Evolutionary conservation across 2,888 invertebrate genomes (phyloP).

Genomic region (Nymphalis c-album): DNA sequence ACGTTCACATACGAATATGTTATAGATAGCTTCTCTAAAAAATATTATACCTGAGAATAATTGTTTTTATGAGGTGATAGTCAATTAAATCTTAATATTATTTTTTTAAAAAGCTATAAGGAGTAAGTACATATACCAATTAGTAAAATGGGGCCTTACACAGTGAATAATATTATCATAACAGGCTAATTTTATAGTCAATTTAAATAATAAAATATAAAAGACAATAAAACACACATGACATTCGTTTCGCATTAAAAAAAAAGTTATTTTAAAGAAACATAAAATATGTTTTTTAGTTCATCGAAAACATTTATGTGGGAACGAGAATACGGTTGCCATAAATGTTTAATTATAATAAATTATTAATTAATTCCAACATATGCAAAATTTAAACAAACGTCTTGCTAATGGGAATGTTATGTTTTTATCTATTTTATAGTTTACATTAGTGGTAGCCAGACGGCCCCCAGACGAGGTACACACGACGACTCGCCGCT

Average conservation of each 20-base stretch:
- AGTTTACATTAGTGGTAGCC: conserved; percentile 45
- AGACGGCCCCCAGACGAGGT: conserved; percentile 47
- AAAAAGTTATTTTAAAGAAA: conserved; percentile 1
- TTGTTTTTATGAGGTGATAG: no score
- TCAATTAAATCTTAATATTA: no score
- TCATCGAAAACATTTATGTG: conserved; percentile 17
- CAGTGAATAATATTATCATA: no score
- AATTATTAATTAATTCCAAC: conserved; percentile 29
- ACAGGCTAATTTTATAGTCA: not conserved
- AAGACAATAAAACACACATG: conserved; percentile 4
- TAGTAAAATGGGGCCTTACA: no score
- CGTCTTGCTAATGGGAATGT: conserved; percentile 21
- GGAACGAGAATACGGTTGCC: conserved; percentile 19
- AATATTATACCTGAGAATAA: no score
- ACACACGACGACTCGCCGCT: conserved; percentile 3
- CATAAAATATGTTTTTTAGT: conserved; percentile 7
- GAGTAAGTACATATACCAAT: no score
- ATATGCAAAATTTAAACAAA: conserved; percentile 19
- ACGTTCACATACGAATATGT: no score
- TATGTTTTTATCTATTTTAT: conserved; percentile 18
- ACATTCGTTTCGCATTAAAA: conserved; percentile 12
- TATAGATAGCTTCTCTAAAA: no score
- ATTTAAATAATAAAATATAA: not conserved
- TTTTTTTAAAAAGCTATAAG: no score
- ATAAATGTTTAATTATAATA: conserved; percentile 24